Conservation (phyloP, 2,888 invertebrate genomes). For the Ophioninae sp. region DNA sequence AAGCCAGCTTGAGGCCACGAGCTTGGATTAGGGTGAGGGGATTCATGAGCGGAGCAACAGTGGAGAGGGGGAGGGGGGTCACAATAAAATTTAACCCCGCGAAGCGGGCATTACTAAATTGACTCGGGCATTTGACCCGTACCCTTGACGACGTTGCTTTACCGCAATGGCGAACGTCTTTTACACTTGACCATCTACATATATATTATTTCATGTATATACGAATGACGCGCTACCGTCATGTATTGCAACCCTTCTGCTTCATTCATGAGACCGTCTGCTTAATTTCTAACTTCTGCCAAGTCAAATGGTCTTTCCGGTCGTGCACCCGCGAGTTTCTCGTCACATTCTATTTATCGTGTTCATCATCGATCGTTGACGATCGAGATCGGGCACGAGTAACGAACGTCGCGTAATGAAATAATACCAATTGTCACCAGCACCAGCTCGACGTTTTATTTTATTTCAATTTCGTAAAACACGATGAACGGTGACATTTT, state of each 20-base stretch:
- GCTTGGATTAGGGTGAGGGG: slow-evolving; percentile 64
- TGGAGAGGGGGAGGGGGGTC: slow-evolving; percentile 68
- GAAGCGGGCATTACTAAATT: slow-evolving; percentile 74
- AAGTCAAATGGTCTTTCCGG: slow-evolving; percentile 76
- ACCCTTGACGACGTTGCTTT: slow-evolving; percentile 63
- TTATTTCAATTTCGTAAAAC: neutral
- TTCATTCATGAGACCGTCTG: slow-evolving; percentile 71
- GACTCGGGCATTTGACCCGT: slow-evolving; percentile 76
- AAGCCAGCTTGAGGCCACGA: slow-evolving; percentile 68
- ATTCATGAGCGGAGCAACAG: slow-evolving; percentile 17
- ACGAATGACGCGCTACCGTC: slow-evolving; percentile 21
- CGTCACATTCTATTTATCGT: slow-evolving; percentile 33
- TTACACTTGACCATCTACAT: slow-evolving; percentile 18
- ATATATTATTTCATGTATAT: slow-evolving; percentile 16
- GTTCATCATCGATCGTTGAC: slow-evolving; percentile 53
- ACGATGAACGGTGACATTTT: neutral
- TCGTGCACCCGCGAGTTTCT: slow-evolving; percentile 38
- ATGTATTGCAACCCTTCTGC: slow-evolving; percentile 44
- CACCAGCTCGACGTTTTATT: slow-evolving; percentile 3
- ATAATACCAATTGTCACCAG: neutral
- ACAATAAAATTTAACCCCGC: slow-evolving; percentile 76
- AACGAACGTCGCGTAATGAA: neutral
- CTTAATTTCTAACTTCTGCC: slow-evolving; percentile 72
- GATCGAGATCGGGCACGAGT: slow-evolving; percentile 13
- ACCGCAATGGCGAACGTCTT: slow-evolving; percentile 44